Evolutionary conservation across 2,113 vertebrate species (phyloP), one percentile per base, ranked within the genome.

Genomic region (Nestor notabilis): DNA sequence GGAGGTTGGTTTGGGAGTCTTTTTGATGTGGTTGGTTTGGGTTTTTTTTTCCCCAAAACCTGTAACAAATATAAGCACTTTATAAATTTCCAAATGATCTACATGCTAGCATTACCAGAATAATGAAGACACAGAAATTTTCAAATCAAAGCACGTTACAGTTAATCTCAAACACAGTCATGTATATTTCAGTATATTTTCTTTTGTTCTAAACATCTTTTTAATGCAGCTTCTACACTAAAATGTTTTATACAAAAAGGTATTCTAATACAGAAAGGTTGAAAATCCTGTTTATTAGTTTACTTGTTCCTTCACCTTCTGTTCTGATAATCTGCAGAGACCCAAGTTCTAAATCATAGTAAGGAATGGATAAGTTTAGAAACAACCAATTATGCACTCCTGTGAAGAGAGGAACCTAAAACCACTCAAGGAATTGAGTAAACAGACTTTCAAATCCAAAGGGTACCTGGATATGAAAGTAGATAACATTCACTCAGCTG

Each of bases 1-100:
- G 49, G 16, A 4, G 28, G 5, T 2, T n/a, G 13, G 5, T 16
- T 17, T 28, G 2, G 6, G 3, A 4, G 4, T 5, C 10, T 17
- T 76, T 25, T 23, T 46, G 33, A 49, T 8, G 3, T 37, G 15
- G 7, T 27, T 81, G 18, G 31, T 33, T 35, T 37, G 13, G 20
- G 9, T 1, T 13, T 27, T 19, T 29, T 76, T 83, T 56, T 27
- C 20, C 25, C 35, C 9, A 8, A 41, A 71, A 60, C 2, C 20
- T 55, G 3, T 70, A 23, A 65, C 18, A 86, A 58, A 44, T 55
- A 75, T 2, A 86, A 75, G 8, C 12, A 64, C 65, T 79, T 92
- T 25, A 25, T 16, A 9, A 64, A 69, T 53, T 81, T 64, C 27
- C 53, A 85, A 82, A 69, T 69, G 0, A 58, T 44, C 53, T 75